Conservation (phyloP, 2,113 vertebrate species). For the Emydocephalus ijimae region DNA sequence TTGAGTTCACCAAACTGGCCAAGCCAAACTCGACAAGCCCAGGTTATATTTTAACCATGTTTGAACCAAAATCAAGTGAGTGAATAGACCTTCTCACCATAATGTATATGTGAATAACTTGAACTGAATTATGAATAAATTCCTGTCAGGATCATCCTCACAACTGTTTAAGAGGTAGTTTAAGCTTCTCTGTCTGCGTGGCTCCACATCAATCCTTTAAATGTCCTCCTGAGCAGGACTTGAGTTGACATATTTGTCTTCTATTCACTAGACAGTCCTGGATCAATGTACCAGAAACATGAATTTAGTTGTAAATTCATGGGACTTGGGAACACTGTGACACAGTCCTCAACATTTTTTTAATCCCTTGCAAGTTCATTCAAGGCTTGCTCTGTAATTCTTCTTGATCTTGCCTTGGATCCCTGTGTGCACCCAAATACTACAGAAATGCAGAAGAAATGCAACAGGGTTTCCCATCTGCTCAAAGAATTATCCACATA, state of each 20-base stretch:
- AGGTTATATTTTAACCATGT: not conserved
- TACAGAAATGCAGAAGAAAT: not conserved
- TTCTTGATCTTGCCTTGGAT: not conserved
- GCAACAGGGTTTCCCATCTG: not conserved
- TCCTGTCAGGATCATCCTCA: not conserved
- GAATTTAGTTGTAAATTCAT: not conserved
- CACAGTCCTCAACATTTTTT: not conserved
- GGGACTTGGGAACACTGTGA: not conserved
- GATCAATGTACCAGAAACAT: not conserved
- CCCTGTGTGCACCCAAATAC: not conserved
- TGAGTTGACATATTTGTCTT: not conserved
- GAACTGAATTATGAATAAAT: not conserved
- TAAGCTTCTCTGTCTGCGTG: not conserved
- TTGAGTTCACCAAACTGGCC: not conserved
- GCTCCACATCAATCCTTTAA: not conserved
- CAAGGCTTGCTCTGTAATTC: not conserved
- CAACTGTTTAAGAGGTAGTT: not conserved
- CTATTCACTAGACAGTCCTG: not conserved
- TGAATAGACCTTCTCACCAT: not conserved
- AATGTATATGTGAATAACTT: not conserved
- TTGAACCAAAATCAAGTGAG: not conserved
- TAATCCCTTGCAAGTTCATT: not conserved
- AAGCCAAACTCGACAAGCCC: not conserved
- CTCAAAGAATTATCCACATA: not conserved
- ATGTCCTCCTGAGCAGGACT: not conserved